These are phyloP conservation scores for Hyles vespertilio DNA, from an alignment of 1,140 invertebrate genomes.

Conservation along the genomic window DNA sequence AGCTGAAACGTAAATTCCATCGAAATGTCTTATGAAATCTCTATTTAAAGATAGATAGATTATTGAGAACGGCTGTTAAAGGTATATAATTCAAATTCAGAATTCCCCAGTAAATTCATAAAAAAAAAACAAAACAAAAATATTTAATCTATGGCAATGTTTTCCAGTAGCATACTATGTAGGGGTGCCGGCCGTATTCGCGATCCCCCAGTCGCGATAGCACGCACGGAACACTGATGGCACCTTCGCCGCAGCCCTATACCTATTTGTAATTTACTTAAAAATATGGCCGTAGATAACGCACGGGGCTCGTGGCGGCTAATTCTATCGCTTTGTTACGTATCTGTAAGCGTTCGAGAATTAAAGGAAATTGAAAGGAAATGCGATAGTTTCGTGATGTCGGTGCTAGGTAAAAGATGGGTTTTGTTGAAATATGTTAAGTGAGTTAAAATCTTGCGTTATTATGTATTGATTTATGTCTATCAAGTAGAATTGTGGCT, in stretches of 20 bases:
- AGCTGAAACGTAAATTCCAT: too few relatives aligned
- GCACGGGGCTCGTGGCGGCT: conserved; percentile 42
- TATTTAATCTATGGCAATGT: conserved; percentile 1
- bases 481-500: too few relatives aligned
- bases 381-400: conserved; percentile 17
- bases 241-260: conserved; percentile 20
- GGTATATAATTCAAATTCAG: too few relatives aligned
- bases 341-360: conserved; percentile 21
- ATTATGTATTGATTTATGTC: too few relatives aligned
- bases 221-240: conserved; percentile 58
- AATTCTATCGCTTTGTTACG: conserved; percentile 44
- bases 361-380: conserved; percentile 1
- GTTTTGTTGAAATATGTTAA: too few relatives aligned
- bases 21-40: too few relatives aligned
- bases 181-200: conserved; percentile 34
- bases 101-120: too few relatives aligned
- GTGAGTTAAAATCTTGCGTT: too few relatives aligned
- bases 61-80: too few relatives aligned
- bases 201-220: conserved; percentile 64
- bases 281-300: conserved; percentile 70
- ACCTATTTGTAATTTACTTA: conserved; percentile 73
- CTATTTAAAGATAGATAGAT: too few relatives aligned
- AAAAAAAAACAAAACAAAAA: conserved; percentile 3
- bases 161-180: conserved; percentile 29
- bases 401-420: background rate